Evolutionary conservation across 1,140 invertebrate species (phyloP).

Genomic region (Paraescarpia echinospica): DNA sequence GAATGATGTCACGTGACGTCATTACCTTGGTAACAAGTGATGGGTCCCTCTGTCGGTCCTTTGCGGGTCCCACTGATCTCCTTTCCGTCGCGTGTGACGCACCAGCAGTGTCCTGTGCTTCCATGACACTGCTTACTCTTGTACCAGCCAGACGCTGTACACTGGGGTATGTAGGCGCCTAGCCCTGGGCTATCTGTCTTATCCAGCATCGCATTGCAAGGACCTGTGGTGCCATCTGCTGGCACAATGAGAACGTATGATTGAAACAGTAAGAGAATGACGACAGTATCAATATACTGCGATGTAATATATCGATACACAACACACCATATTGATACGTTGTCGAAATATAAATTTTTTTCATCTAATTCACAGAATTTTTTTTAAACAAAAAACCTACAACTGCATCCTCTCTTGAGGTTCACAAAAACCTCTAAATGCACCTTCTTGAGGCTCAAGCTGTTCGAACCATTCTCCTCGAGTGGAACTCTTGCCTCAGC

Average conservation of each 20-base stretch:
- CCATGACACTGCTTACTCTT: background rate
- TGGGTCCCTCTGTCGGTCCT: background rate
- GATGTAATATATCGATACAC: too few species aligned
- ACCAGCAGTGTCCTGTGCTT: background rate
- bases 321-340: too few species aligned
- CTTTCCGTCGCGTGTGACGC: background rate
- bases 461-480: too few species aligned
- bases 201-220: background rate
- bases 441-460: too few species aligned
- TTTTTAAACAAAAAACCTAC: too few species aligned
- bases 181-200: background rate
- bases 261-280: too few species aligned
- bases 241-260: background rate
- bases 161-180: background rate
- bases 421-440: too few species aligned
- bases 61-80: background rate
- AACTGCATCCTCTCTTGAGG: too few species aligned
- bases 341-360: too few species aligned
- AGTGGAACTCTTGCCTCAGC: too few species aligned
- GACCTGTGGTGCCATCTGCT: background rate
- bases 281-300: too few species aligned
- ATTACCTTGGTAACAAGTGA: background rate
- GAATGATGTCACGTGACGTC: background rate
- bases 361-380: too few species aligned
- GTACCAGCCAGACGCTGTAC: background rate